phyloP scores from a whole-genome alignment of 1,140 invertebrate genomes.

The Ips typographus region DNA sequence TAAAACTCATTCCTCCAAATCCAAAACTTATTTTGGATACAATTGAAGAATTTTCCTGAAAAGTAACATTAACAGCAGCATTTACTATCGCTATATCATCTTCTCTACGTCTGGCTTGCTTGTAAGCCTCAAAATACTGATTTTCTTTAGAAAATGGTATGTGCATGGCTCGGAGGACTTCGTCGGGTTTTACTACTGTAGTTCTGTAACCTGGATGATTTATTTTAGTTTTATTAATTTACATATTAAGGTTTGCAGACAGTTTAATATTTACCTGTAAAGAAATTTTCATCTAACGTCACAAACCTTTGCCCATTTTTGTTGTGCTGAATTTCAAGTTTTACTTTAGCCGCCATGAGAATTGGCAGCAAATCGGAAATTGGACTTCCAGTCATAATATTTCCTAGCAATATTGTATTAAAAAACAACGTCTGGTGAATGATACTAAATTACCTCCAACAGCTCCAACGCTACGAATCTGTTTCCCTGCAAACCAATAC shows the following conservation, averaged over 20 bases:
- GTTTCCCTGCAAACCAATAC: constrained; percentile 92
- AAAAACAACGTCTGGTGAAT: not conserved
- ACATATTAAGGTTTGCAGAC: too few relatives aligned
- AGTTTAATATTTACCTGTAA: constrained; percentile 54
- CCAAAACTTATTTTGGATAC: constrained; percentile 69
- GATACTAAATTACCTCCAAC: constrained; percentile 74
- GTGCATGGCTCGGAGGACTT: constrained; percentile 76
- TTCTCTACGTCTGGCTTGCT: constrained; percentile 87
- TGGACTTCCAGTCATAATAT: constrained; percentile 90
- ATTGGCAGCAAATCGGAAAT: constrained; percentile 96
- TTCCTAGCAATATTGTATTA: constrained; percentile 17
- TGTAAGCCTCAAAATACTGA: constrained; percentile 86
- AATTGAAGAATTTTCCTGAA: constrained; percentile 57
- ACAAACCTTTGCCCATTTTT: constrained; percentile 64
- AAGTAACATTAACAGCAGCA: constrained; percentile 71
- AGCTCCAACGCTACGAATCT: constrained; percentile 82
- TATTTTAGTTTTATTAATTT: too few relatives aligned
- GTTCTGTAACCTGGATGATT: constrained; percentile 68
- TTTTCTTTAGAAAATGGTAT: constrained; percentile 62
- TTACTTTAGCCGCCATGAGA: constrained; percentile 72
- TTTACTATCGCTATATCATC: constrained; percentile 97
- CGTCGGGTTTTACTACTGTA: constrained; percentile 73
- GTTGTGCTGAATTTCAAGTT: constrained; percentile 59
- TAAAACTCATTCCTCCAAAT: constrained; percentile 90
- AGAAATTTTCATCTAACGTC: constrained; percentile 81